A percentile compares a stretch with the other conserved stretches of the same genome.
Evolutionary conservation across 2,113 vertebrate species (phyloP).

Genomic region (Synchiropus splendidus): DNA sequence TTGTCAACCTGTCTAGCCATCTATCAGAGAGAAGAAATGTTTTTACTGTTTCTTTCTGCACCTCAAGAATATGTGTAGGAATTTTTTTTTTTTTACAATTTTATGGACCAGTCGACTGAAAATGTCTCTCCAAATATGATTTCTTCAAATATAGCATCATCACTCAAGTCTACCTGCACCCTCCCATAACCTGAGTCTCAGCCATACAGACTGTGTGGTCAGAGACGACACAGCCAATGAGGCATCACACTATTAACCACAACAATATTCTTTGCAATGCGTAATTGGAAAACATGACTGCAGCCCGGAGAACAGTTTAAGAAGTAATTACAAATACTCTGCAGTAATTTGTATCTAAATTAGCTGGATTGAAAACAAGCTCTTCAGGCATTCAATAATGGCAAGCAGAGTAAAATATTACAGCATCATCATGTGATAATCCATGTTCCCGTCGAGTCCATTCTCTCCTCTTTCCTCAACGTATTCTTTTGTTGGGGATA

Average conservation of each 20-base stretch:
- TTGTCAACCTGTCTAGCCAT: no score
- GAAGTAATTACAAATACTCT: conserved; percentile 34
- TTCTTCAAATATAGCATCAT: no score
- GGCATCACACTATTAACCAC: conserved; percentile 30
- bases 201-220: conserved; percentile 23
- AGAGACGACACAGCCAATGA: conserved; percentile 42
- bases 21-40: no score
- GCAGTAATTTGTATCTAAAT: conserved; percentile 22
- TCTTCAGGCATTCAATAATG: conserved; percentile 20
- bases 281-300: conserved; percentile 22
- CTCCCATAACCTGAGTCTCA: no score
- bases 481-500: no score
- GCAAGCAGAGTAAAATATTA: conserved; percentile 11
- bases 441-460: not conserved
- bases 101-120: no score
- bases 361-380: conserved; percentile 23
- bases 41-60: no score
- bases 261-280: conserved; percentile 19
- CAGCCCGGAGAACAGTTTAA: conserved; percentile 25
- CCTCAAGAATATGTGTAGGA: no score
- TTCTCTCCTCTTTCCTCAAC: conserved; percentile 6
- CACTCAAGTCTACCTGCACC: no score
- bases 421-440: conserved; percentile 4
- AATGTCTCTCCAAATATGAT: no score
- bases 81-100: no score